Evolutionary conservation across 92 coral and sea anemone species (phyloP), one percentile per base, ranked within the genome.

Genomic region (Montipora capitata): DNA sequence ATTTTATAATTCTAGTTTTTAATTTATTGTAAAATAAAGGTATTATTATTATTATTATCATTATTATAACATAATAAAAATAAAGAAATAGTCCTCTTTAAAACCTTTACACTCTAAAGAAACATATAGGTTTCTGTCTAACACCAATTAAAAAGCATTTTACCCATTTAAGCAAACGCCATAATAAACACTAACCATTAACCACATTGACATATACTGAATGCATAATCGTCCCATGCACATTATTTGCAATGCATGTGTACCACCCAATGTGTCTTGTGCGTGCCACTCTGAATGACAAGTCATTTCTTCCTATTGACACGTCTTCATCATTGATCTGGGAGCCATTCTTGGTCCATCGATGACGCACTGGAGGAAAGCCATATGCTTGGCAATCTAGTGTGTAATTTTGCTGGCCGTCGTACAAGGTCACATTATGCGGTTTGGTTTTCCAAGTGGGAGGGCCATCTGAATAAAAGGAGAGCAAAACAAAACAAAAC

Each of bases 301-400:
- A 40, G 9, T 79, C 82, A 13, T 92, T 91, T 14, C 10, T 38
- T 10, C 61, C 11, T 10, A 80, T 43, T 10, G 48, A 48, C 18
- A 94, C 38, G 68, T 83, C 85, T 62, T 27, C 7, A 3, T 15
- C 80, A 12, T 8, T 69, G 1, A 91, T 71, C 16, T 12, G 81
- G 10, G 1, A 39, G 2, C 76, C 88, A 59, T 85, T 75, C 10
- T 83, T 89, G 45, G 81, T 83, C 99, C 99, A 97, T 0, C 40
- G 40, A 63, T 92, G 85, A 15, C 39, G 17, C 16, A 98, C 98
- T 12, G 77, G 62, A 5, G 99, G 99, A 40, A 72, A 86, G 7
- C 94, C 99, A 68, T 44, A 43, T n/a, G 97, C 93, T 61, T 72
- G 79, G 69, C 99, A 97, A 10, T 93, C 83, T 66, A 96, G 74